Conservation (phyloP, 2,888 invertebrate species). For the Drosophila niveifrons region DNA sequence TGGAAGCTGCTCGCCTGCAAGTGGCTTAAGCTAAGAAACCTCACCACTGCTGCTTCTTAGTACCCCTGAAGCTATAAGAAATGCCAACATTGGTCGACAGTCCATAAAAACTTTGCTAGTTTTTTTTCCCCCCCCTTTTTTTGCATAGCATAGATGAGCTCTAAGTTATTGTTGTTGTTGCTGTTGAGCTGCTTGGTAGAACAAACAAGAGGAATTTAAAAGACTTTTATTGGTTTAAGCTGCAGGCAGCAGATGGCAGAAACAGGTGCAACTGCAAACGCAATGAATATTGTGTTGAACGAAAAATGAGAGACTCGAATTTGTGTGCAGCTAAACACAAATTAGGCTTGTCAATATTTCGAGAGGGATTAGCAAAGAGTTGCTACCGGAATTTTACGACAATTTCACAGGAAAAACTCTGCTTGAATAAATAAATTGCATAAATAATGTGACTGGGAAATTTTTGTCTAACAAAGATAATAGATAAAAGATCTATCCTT, state of each 20-base stretch:
- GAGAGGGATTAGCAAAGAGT: background rate
- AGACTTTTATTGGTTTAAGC: slow-evolving; percentile 69
- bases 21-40: slow-evolving; percentile 52
- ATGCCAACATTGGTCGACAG: slow-evolving; percentile 59
- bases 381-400: no score
- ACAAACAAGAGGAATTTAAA: slow-evolving; percentile 35
- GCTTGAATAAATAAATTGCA: no score
- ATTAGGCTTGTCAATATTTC: background rate
- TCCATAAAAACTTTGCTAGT: slow-evolving; percentile 40
- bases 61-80: slow-evolving; percentile 42
- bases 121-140: slow-evolving; percentile 27
- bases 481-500: no score
- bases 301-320: background rate
- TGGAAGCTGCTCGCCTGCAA: slow-evolving; percentile 47
- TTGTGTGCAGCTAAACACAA: background rate
- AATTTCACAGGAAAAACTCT: no score
- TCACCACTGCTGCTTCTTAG: background rate
- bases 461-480: no score
- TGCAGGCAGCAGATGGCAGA: slow-evolving; percentile 24
- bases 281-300: slow-evolving; percentile 7
- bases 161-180: slow-evolving; percentile 1
- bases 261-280: slow-evolving; percentile 40
- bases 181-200: slow-evolving; percentile 5
- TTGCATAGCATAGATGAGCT: slow-evolving; percentile 26
- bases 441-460: no score